These are phyloP conservation scores for Catharus fuscescens DNA, from an alignment of 2,113 vertebrate genomes.

Conservation along the genomic window DNA sequence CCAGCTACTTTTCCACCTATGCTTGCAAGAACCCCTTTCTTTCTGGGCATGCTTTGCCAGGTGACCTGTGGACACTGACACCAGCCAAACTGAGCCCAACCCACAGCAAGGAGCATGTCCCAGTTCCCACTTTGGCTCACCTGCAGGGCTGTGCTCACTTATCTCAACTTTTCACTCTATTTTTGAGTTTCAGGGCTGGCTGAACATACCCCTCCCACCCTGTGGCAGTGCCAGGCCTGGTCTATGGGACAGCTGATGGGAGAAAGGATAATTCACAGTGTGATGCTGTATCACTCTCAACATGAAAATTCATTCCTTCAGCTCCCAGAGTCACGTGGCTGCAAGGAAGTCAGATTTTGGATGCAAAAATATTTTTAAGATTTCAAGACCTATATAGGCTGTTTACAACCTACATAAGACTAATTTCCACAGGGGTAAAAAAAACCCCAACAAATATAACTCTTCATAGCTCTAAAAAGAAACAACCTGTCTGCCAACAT, in stretches of 20 bases:
- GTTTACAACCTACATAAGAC: not conserved
- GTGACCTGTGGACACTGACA: not conserved
- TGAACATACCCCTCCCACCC: not conserved
- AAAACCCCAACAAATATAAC: not conserved
- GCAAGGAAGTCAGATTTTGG: not conserved
- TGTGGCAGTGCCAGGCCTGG: not conserved
- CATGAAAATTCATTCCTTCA: not conserved
- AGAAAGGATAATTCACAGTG: not conserved
- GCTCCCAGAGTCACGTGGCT: not conserved
- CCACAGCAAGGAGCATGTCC: fast-evolving
- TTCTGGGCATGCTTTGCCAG: not conserved
- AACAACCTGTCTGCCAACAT: not conserved
- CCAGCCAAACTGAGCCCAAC: not conserved
- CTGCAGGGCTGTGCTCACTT: not conserved
- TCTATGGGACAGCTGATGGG: not conserved
- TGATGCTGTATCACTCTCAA: not conserved
- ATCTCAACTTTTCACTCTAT: not conserved
- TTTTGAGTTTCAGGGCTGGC: not conserved
- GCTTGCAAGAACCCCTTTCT: not conserved
- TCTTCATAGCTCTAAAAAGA: not conserved
- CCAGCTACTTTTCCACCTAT: not conserved
- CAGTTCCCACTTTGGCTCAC: not conserved
- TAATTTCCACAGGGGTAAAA: not conserved
- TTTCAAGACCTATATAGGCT: not conserved
- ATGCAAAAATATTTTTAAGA: not conserved